Conservation (phyloP, 1,140 invertebrate species). For the Diorhabda elongata region DNA sequence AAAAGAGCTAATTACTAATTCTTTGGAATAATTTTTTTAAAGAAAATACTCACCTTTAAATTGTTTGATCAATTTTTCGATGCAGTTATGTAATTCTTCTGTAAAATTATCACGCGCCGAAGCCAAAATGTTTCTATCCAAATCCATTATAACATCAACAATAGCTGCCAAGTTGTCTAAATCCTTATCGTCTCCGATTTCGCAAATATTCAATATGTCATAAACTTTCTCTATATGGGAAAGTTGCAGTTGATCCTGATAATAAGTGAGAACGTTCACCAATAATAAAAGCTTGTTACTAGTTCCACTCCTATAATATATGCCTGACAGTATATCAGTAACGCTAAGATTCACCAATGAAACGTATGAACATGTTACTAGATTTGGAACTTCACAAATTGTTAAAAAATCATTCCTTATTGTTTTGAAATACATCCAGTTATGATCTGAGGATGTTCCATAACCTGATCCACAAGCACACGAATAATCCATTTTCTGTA, state of each 20-base stretch:
- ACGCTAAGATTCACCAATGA: not conserved
- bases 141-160: slow-evolving; percentile 7
- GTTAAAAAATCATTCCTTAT: not conserved
- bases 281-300: too few species aligned
- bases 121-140: slow-evolving; percentile 10
- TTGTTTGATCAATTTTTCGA: slow-evolving; percentile 8
- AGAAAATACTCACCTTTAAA: not conserved
- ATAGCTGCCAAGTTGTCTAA: slow-evolving; percentile 7
- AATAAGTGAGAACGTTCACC: too few species aligned
- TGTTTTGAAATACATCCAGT: not conserved
- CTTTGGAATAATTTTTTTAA: too few species aligned
- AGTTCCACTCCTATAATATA: not conserved
- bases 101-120: slow-evolving; percentile 15
- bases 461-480: not conserved
- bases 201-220: not conserved
- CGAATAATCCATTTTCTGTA: not conserved
- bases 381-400: not conserved
- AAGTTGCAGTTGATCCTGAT: not conserved
- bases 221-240: slow-evolving; percentile 9
- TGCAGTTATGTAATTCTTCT: slow-evolving; percentile 13
- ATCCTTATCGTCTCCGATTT: not conserved
- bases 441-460: not conserved
- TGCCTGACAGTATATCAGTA: not conserved
- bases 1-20: too few species aligned
- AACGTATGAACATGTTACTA: not conserved